A percentile compares a stretch with the other conserved stretches of the same genome.
These are phyloP conservation scores for Cyprinus carpio DNA, from an alignment of 2,113 vertebrate species.

Conservation along the genomic window DNA sequence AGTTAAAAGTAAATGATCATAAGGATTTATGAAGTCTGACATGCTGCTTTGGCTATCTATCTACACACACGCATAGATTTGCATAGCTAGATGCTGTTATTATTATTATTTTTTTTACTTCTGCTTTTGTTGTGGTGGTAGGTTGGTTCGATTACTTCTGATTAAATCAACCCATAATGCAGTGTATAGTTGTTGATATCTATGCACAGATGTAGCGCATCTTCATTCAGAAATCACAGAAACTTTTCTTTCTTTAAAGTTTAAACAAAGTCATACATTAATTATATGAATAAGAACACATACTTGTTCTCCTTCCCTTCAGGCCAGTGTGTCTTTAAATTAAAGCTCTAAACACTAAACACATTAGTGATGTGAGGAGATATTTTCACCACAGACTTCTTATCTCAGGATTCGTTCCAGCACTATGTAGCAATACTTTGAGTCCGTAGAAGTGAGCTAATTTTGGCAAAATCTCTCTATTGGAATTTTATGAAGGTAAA, in stretches of 20 bases:
- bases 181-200: not conserved
- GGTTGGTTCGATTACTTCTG: not conserved
- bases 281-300: not conserved
- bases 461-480: not conserved
- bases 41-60: not conserved
- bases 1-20: not conserved
- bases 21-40: constrained; percentile 1
- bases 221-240: not conserved
- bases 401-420: not conserved
- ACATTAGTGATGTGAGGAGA: not conserved
- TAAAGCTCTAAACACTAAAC: constrained; percentile 5
- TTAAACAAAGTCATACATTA: not conserved
- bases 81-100: not conserved
- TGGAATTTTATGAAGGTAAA: not conserved
- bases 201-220: not conserved
- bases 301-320: not conserved
- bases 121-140: not conserved
- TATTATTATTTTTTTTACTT: not conserved
- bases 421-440: not conserved
- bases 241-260: not conserved
- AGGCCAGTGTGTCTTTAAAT: not conserved
- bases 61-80: not conserved
- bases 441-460: not conserved
- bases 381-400: not conserved
- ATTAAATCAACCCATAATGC: not conserved